Evolutionary conservation across 2,888 invertebrate genomes (phyloP).

Genomic region (Pherbina coryleti): DNA sequence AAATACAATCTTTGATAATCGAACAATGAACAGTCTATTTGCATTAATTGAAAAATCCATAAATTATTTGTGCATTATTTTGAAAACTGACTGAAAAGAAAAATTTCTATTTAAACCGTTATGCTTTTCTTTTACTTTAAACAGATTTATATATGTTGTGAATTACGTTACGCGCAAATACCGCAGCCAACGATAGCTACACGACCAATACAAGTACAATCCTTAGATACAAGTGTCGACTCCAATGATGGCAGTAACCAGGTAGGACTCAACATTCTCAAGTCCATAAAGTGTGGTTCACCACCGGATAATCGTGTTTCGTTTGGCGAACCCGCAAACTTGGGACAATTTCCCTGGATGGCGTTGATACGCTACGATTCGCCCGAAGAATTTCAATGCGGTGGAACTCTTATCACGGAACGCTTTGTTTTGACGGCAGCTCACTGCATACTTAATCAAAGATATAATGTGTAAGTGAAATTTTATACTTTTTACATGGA

Average conservation of each 20-base stretch:
- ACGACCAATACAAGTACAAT: not conserved
- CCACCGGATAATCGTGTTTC: slow-evolving; percentile 73
- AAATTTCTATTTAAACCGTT: not conserved
- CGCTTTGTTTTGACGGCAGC: slow-evolving; percentile 64
- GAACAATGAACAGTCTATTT: no score
- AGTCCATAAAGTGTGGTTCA: slow-evolving; percentile 71
- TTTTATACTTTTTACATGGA: not conserved
- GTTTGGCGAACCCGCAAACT: slow-evolving; percentile 74
- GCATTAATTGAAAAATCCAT: no score
- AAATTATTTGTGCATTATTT: no score
- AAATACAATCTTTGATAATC: no score
- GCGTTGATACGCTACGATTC: slow-evolving; percentile 75
- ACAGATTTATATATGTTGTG: slow-evolving; percentile 43
- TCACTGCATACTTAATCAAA: slow-evolving; percentile 56
- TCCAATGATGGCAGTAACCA: slow-evolving; percentile 3
- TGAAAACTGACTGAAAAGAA: no score
- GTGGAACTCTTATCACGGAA: slow-evolving; percentile 61
- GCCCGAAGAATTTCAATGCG: slow-evolving; percentile 62
- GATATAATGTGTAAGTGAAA: slow-evolving; percentile 53
- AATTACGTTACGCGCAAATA: not conserved
- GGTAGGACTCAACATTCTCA: slow-evolving; percentile 52
- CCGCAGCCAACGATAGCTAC: not conserved
- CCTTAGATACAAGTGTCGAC: not conserved
- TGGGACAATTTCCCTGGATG: slow-evolving; percentile 83
- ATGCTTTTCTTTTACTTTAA: not conserved